Conservation (phyloP, 2,113 vertebrate genomes). For the Naja naja region DNA sequence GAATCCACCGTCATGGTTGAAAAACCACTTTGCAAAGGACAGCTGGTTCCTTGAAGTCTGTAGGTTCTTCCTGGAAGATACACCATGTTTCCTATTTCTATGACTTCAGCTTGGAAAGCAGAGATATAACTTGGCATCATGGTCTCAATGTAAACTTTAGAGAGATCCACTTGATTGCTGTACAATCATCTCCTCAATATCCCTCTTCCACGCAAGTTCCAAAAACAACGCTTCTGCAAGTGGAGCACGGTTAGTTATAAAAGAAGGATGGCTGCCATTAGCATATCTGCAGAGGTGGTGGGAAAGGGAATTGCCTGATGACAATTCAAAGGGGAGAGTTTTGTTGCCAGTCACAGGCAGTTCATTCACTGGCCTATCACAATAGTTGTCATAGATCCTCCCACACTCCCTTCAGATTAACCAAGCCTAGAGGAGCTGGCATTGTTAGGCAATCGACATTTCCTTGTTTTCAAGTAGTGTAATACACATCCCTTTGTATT, state of each 20-base stretch:
- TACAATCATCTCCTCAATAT: not conserved
- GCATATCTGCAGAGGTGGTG: not conserved
- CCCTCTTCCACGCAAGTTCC: not conserved
- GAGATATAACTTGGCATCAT: not conserved
- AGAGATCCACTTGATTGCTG: not conserved
- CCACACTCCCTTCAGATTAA: not conserved
- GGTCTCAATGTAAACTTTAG: not conserved
- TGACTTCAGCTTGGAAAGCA: not conserved
- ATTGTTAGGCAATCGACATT: not conserved
- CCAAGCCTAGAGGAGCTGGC: not conserved
- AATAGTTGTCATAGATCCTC: not conserved
- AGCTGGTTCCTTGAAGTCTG: not conserved
- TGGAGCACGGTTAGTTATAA: not conserved
- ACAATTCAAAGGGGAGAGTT: not conserved
- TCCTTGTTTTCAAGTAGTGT: not conserved
- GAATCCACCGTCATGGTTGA: slow-evolving; percentile 64
- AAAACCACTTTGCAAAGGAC: slow-evolving; percentile 22
- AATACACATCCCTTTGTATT: not conserved
- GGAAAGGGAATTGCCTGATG: not conserved
- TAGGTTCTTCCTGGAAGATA: not conserved
- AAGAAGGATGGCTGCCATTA: not conserved
- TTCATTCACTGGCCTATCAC: not conserved
- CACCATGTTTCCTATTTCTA: not conserved
- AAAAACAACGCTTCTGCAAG: not conserved
- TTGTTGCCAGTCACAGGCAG: not conserved